Percentiles rank a stretch among this genome's conserved stretches.
These are phyloP conservation scores for Catocala fraxini DNA, from an alignment of 2,888 invertebrate genomes.

Conservation along the genomic window DNA sequence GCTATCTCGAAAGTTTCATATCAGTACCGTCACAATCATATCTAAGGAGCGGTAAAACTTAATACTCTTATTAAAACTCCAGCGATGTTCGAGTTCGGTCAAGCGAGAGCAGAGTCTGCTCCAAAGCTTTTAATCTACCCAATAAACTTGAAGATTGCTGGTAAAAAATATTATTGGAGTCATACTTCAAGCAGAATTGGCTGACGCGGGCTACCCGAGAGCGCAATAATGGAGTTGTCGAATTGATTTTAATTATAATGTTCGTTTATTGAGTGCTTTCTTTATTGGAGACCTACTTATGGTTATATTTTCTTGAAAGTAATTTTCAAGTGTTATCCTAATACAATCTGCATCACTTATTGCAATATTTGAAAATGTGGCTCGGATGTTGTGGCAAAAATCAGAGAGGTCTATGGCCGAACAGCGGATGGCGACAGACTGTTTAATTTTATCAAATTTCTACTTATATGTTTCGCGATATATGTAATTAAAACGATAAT, in stretches of 20 bases:
- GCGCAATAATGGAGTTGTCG: conserved; percentile 33
- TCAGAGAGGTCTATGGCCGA: too few relatives aligned
- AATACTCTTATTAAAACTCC: conserved; percentile 37
- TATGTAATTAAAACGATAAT: too few relatives aligned
- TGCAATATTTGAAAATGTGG: too few relatives aligned
- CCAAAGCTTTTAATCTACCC: conserved; percentile 66
- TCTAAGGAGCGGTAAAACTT: conserved; percentile 21
- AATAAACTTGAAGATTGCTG: conserved; percentile 62
- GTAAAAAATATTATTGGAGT: conserved; percentile 64
- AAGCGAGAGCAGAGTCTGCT: conserved; percentile 26
- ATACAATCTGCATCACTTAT: too few relatives aligned
- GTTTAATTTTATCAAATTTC: too few relatives aligned
- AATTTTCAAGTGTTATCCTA: too few relatives aligned
- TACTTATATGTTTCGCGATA: too few relatives aligned
- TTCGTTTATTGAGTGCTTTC: conserved; percentile 23
- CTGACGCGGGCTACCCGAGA: conserved; percentile 8
- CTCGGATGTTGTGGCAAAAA: too few relatives aligned
- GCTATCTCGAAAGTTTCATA: conserved; percentile 1
- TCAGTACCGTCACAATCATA: conserved; percentile 4
- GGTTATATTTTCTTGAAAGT: not conserved
- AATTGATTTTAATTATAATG: conserved; percentile 49
- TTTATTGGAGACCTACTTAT: not conserved
- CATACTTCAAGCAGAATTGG: conserved; percentile 27
- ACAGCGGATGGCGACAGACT: too few relatives aligned
- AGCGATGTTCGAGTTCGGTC: conserved; percentile 36